These are phyloP conservation scores for Eristalis arbustorum DNA, from an alignment of 2,888 invertebrate genomes.

Conservation along the genomic window DNA sequence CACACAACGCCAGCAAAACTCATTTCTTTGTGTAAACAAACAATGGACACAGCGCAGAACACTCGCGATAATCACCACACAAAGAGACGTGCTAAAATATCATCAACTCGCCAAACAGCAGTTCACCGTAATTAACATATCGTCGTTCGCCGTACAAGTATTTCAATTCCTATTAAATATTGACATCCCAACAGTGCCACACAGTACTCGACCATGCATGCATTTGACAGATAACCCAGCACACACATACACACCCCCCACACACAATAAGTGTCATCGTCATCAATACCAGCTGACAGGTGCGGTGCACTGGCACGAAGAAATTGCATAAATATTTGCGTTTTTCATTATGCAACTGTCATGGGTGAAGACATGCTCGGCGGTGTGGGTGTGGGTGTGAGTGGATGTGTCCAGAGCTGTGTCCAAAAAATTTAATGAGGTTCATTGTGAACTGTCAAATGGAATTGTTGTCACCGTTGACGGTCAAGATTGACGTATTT, in stretches of 20 bases:
- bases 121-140: slow-evolving; percentile 51
- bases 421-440: slow-evolving; percentile 32
- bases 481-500: slow-evolving; percentile 31
- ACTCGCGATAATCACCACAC: slow-evolving; percentile 33
- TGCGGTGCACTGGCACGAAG: slow-evolving; percentile 9
- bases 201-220: slow-evolving; percentile 3
- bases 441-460: slow-evolving; percentile 24
- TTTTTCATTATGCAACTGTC: slow-evolving; percentile 56
- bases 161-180: slow-evolving; percentile 40
- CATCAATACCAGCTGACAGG: slow-evolving; percentile 40
- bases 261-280: slow-evolving; percentile 22
- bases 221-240: not conserved
- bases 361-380: slow-evolving; percentile 10
- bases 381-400: not conserved
- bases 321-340: slow-evolving; percentile 53
- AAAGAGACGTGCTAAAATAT: slow-evolving; percentile 51
- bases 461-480: not conserved
- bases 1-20: not conserved
- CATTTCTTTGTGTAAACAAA: slow-evolving; percentile 30
- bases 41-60: slow-evolving; percentile 12
- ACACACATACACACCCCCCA: slow-evolving; percentile 14
- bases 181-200: not conserved
- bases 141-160: slow-evolving; percentile 16
- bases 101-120: slow-evolving; percentile 46
- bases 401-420: not conserved